Percentiles rank a stretch among this genome's conserved stretches.
Conservation (phyloP, 2,888 invertebrate species). For the Laspeyria flexula region DNA sequence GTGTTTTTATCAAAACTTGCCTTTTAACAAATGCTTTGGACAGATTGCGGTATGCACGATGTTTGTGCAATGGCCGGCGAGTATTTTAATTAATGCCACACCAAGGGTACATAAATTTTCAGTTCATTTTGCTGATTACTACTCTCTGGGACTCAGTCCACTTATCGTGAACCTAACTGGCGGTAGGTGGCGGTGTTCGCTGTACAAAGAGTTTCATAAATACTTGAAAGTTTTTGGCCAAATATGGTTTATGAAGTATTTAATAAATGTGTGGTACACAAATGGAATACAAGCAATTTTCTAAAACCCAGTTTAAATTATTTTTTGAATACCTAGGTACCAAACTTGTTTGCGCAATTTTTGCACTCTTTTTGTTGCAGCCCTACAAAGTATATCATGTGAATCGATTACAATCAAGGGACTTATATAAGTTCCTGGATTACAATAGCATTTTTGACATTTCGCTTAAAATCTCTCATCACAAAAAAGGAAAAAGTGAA, state of each 20-base stretch:
- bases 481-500: constrained; percentile 26
- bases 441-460: background rate
- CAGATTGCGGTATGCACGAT: constrained; percentile 62
- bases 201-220: constrained; percentile 16
- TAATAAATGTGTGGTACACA: background rate
- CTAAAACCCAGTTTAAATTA: too few relatives aligned
- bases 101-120: constrained; percentile 66
- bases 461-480: too few relatives aligned
- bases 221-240: constrained; percentile 1
- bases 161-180: constrained; percentile 45
- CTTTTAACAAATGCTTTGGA: constrained; percentile 56
- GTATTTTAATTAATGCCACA: constrained; percentile 79
- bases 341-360: too few relatives aligned
- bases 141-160: constrained; percentile 47
- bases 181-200: constrained; percentile 11
- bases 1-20: constrained; percentile 56
- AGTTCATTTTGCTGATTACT: constrained; percentile 67
- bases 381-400: too few relatives aligned
- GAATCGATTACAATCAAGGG: too few relatives aligned
- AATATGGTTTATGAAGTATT: background rate
- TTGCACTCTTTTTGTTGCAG: too few relatives aligned
- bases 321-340: too few relatives aligned
- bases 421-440: too few relatives aligned
- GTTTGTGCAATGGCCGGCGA: constrained; percentile 57
- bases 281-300: background rate